Evolutionary conservation across 1,140 invertebrate species (phyloP).

Genomic region (Scaptomyza hsui): DNA sequence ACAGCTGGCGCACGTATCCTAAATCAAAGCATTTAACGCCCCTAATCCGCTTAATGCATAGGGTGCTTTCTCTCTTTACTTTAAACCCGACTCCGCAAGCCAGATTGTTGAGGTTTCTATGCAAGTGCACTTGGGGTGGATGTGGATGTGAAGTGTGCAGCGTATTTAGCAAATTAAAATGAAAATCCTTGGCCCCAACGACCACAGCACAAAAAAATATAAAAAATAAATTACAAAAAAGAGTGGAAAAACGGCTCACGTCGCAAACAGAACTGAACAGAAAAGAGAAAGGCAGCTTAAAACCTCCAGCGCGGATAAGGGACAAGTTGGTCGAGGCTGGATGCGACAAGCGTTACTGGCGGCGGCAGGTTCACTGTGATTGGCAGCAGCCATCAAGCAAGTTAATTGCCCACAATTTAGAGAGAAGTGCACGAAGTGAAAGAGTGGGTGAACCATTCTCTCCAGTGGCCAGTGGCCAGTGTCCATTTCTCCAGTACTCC

Average conservation of each 20-base stretch:
- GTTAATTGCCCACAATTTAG: constrained; percentile 81
- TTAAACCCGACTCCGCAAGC: constrained; percentile 3
- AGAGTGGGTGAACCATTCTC: neutral
- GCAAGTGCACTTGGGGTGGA: constrained; percentile 13
- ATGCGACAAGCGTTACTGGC: constrained; percentile 26
- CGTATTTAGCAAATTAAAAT: constrained; percentile 77
- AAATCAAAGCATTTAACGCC: constrained; percentile 78
- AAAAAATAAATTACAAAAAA: constrained; percentile 30
- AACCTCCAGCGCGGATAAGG: constrained; percentile 37
- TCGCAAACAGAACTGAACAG: constrained; percentile 1
- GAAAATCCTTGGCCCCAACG: constrained; percentile 50
- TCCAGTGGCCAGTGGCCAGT: no score
- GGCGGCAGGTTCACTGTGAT: constrained; percentile 63
- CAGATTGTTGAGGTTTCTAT: constrained; percentile 15
- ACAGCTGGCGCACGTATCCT: constrained; percentile 69
- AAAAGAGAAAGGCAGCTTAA: constrained; percentile 26
- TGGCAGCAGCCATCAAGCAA: constrained; percentile 77
- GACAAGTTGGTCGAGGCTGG: constrained; percentile 26
- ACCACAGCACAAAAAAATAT: constrained; percentile 37
- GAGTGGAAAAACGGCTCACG: constrained; percentile 15
- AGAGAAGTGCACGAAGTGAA: constrained; percentile 40
- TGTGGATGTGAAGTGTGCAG: constrained; percentile 24
- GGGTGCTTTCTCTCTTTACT: constrained; percentile 21
- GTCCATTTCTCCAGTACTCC: neutral
- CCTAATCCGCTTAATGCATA: constrained; percentile 74